Conservation (phyloP, 2,888 invertebrate species). For the Scaptomyza reducta region DNA sequence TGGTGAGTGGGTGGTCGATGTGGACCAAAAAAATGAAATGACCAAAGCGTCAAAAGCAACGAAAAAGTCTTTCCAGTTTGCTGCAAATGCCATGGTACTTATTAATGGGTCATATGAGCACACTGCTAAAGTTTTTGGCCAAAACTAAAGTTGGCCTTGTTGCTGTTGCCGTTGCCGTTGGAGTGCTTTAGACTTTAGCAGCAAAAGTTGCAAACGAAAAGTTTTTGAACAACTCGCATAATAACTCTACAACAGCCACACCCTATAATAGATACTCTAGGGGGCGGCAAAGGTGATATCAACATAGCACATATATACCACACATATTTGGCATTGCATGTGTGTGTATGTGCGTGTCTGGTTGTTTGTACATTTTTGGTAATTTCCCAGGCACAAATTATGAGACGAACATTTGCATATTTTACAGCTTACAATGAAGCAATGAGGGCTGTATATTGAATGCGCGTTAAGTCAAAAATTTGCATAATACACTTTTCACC, state of each 20-base stretch:
- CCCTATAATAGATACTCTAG: neutral
- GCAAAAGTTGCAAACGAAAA: conserved; percentile 41
- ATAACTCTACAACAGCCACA: conserved; percentile 9
- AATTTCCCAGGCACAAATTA: conserved; percentile 57
- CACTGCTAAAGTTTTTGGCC: conserved; percentile 38
- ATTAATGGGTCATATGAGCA: conserved; percentile 75
- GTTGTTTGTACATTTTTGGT: conserved; percentile 34
- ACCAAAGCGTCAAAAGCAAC: conserved; percentile 36
- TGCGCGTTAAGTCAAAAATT: conserved; percentile 51
- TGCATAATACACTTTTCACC: conserved; percentile 58
- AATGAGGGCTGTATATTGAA: conserved; percentile 54
- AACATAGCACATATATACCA: neutral
- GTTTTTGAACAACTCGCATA: conserved; percentile 24
- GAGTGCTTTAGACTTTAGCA: conserved; percentile 46
- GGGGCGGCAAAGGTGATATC: conserved; percentile 16
- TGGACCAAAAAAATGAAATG: conserved; percentile 45
- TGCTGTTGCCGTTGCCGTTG: conserved; percentile 5
- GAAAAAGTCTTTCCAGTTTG: conserved; percentile 27
- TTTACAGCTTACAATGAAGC: conserved; percentile 26
- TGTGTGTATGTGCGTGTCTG: neutral
- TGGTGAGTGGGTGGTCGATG: conserved; percentile 9
- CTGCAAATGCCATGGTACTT: conserved; percentile 55
- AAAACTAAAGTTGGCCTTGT: conserved; percentile 29
- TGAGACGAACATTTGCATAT: conserved; percentile 63
- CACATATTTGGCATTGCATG: neutral